Evolutionary conservation across 2,888 invertebrate species (phyloP).

Genomic region (Apodemia mormo): DNA sequence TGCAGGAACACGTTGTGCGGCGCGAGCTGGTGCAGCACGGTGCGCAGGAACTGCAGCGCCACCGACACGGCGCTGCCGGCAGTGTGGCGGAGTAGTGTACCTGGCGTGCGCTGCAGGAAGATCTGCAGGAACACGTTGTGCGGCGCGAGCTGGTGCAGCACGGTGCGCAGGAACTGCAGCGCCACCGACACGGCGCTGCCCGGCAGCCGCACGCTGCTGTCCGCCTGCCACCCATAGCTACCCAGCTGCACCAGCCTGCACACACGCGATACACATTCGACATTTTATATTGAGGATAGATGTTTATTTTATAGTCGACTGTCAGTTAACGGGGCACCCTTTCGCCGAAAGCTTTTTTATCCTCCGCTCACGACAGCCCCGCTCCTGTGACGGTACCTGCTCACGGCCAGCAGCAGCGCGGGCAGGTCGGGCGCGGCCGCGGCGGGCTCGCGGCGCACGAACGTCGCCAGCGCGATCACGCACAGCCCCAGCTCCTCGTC

Average conservation of each 20-base stretch:
- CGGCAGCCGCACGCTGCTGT: conserved; percentile 93
- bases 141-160: conserved; percentile 97
- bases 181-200: conserved; percentile 98
- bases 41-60: conserved; percentile 97
- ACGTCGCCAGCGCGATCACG: conserved; percentile 96
- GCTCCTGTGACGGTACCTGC: conserved; percentile 82
- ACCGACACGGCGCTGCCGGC: conserved; percentile 98
- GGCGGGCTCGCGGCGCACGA: conserved; percentile 97
- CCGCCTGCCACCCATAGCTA: conserved; percentile 94
- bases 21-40: conserved; percentile 97
- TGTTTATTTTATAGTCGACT: too few relatives aligned
- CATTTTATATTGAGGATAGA: too few relatives aligned
- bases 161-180: conserved; percentile 97
- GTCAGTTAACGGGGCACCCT: too few relatives aligned
- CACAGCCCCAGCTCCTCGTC: conserved; percentile 98
- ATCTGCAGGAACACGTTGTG: conserved; percentile 98
- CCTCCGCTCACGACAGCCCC: too few relatives aligned
- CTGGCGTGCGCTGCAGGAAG: conserved; percentile 93
- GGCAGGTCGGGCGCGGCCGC: conserved; percentile 97
- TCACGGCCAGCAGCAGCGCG: conserved; percentile 93
- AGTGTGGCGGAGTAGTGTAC: conserved; percentile 84
- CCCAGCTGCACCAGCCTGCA: conserved; percentile 87
- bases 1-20: conserved; percentile 98
- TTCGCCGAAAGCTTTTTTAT: too few relatives aligned
- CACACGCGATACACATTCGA: background rate